Conservation (phyloP, 1,140 invertebrate species). For the Musca vetustissima region DNA sequence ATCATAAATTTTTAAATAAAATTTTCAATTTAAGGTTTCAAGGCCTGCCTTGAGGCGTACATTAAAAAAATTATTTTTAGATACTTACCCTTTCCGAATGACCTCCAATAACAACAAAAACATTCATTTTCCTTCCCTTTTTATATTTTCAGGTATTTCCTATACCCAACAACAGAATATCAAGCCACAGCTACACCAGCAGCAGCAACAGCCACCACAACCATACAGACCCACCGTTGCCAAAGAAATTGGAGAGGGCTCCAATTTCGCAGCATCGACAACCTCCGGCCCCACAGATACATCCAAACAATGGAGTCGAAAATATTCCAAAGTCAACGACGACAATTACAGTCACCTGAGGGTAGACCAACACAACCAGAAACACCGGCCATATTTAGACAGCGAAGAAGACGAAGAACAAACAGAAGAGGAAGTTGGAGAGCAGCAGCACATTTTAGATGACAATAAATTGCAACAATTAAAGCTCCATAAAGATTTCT, state of each 20-base stretch:
- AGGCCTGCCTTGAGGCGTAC: no score
- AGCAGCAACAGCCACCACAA: conserved; percentile 16
- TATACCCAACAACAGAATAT: conserved; percentile 50
- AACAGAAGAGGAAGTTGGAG: background rate
- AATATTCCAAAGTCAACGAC: background rate
- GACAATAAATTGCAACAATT: conserved; percentile 1
- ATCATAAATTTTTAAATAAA: no score
- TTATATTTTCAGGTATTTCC: conserved; percentile 44
- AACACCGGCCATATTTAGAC: no score
- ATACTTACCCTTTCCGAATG: no score
- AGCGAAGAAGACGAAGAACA: background rate
- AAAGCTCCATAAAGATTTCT: conserved; percentile 11
- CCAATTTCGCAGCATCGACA: background rate
- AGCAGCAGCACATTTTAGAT: background rate
- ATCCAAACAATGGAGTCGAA: background rate
- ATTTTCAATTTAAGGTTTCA: no score
- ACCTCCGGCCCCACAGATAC: background rate
- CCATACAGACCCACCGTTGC: background rate
- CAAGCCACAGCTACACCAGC: conserved; percentile 36
- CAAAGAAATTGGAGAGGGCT: background rate
- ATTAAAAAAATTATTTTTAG: no score
- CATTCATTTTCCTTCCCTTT: conserved; percentile 1
- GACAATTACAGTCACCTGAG: conserved; percentile 1
- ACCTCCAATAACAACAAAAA: background rate
- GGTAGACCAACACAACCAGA: conserved; percentile 1